These are phyloP conservation scores for Babylonia areolata DNA, from an alignment of 1,140 invertebrate species.

Conservation along the genomic window DNA sequence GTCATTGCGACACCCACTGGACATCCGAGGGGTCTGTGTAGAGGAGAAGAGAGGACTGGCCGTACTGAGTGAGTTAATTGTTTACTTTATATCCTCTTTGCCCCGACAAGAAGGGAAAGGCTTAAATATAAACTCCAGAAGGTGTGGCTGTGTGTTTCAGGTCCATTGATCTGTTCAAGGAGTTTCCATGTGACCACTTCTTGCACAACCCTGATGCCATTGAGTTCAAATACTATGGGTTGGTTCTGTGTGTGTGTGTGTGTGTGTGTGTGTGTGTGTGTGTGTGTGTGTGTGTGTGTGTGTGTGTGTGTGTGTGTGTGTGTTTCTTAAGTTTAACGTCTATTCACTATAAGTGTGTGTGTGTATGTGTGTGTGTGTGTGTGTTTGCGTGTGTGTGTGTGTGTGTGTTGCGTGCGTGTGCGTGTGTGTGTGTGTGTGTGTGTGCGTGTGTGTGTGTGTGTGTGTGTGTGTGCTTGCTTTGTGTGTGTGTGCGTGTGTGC, in stretches of 20 bases:
- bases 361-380: no score
- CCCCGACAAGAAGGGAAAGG: no score
- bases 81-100: no score
- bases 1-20: no score
- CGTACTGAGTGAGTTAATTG: no score
- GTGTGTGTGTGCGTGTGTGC: no score
- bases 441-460: constrained; percentile 6
- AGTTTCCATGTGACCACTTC: constrained; percentile 70
- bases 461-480: constrained; percentile 1
- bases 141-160: constrained; percentile 25
- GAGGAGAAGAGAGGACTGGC: no score
- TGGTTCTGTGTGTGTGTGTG: constrained; percentile 19
- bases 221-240: constrained; percentile 70
- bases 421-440: neutral
- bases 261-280: neutral
- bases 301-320: constrained; percentile 6
- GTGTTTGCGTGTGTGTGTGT: no score
- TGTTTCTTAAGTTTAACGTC: no score
- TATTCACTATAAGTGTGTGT: no score
- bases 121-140: no score
- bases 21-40: no score
- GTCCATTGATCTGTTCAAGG: constrained; percentile 66
- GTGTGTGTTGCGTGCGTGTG: neutral
- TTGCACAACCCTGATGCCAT: constrained; percentile 60
- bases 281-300: neutral